Evolutionary conservation across 2,888 invertebrate genomes (phyloP), one percentile per base, ranked within the genome.

Genomic region (Melanargia galathea): DNA sequence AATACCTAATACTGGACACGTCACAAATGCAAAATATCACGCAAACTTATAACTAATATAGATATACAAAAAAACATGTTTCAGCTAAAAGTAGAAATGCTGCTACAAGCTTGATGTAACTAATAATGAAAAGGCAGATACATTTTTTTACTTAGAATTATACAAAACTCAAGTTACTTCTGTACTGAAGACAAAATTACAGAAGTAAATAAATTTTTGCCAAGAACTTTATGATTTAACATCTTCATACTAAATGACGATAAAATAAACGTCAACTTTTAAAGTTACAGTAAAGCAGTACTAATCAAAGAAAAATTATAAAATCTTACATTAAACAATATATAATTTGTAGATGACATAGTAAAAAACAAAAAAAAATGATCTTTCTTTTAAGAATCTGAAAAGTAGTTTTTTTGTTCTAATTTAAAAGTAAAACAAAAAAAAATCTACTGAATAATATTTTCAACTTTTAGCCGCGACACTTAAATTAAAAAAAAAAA

Each of bases 1-100:
- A 75, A 78, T 75, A 73, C 72, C 68, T 84, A 84, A 84, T 84
- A 84, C 84, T 84, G 83, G 76, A 78, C 77, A 77, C 70, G 76
- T 81, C 74, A 74, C 72, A 79, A 79, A 80, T 77, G 68, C 65
- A 72, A 75, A 75, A 78, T 79, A 83, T 82, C 81, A 82, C 84
- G 81, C 80, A 67, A 68, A 51, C 49, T 11, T 59, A 51, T 20
- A 26, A 24, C 16, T 10, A 20, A 45, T 0, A 22, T 18, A 40
- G 2, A 11, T 35, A n/a, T 30, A 30, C 4, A 26, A 16, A 57
- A 20, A 33, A 20, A 49, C 11, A 59, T 51, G 51, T 18, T 51
- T 13, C 38, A 49, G 51, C 40, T 33, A 58, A 35, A 48, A 48
- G 35, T 58, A 5, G 10, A 24, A 46, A 35, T 45, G 26, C 24